Evolutionary conservation across 2,113 vertebrate species (phyloP).

Genomic region (Chiloscyllium plagiosum): DNA sequence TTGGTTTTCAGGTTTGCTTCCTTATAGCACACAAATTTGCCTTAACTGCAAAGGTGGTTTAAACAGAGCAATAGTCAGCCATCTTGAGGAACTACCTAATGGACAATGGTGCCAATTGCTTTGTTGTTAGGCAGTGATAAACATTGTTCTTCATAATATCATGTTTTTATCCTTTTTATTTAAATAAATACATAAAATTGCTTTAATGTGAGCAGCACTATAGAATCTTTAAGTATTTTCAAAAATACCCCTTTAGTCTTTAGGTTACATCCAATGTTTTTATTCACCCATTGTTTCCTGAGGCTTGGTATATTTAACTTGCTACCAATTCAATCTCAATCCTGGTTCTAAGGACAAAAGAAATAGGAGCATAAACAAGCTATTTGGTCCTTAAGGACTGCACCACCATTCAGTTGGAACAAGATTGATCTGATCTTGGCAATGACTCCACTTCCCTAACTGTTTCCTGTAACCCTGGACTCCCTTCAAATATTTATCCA

Average conservation of each 20-base stretch:
- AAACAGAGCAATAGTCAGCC: not conserved
- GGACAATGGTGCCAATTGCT: not conserved
- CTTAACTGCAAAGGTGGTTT: not conserved
- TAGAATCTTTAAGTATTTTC: not conserved
- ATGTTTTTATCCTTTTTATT: not conserved
- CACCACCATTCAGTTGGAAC: no score
- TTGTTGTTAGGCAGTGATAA: not conserved
- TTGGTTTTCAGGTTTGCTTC: not conserved
- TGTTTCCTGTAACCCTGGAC: no score
- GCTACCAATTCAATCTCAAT: not conserved
- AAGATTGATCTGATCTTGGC: no score
- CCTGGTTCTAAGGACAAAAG: not conserved
- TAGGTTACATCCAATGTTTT: not conserved
- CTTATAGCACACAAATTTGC: not conserved
- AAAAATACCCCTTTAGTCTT: not conserved
- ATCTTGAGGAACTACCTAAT: not conserved
- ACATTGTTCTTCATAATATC: not conserved
- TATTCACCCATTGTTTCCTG: not conserved
- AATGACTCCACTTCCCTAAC: no score
- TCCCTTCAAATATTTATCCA: no score
- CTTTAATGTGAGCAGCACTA: not conserved
- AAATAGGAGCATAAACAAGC: no score
- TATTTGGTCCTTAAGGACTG: no score
- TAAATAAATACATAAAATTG: not conserved
- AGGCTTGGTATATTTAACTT: not conserved